A percentile compares a stretch with the other conserved stretches of the same genome.
phyloP scores from a whole-genome alignment of 2,113 vertebrate genomes.

The Agapornis roseicollis region DNA sequence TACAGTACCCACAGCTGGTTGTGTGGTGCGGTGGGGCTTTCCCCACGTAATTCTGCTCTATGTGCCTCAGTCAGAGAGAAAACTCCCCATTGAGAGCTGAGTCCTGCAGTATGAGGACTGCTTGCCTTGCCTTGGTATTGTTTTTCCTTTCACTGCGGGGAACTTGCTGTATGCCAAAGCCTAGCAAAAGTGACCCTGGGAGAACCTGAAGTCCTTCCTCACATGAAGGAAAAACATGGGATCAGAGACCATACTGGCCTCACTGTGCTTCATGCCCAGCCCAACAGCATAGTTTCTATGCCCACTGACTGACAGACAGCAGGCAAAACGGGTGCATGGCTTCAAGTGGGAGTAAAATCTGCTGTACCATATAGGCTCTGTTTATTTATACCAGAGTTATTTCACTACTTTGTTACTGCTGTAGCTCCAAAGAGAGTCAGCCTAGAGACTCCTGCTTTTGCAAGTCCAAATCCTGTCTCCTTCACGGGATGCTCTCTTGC shows the following conservation, averaged over 20 bases:
- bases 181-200: not conserved
- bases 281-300: not conserved
- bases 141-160: not conserved
- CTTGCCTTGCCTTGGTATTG: slow-evolving; percentile 24
- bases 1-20: slow-evolving; percentile 11
- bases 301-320: not conserved
- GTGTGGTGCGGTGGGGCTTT: not conserved
- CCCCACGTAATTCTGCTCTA: not conserved
- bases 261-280: not conserved
- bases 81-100: not conserved
- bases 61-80: slow-evolving; percentile 36
- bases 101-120: not conserved
- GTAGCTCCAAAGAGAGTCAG: not conserved
- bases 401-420: not conserved
- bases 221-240: not conserved
- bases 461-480: not conserved
- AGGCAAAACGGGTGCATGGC: not conserved
- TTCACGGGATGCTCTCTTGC: not conserved
- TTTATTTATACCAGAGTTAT: not conserved
- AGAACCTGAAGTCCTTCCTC: not conserved
- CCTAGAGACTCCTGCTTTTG: not conserved
- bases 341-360: not conserved
- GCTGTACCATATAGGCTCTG: not conserved
- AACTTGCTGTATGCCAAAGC: slow-evolving; percentile 14
- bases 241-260: not conserved